Conservation (phyloP, 1,140 invertebrate genomes). For the Diachasmimorpha longicaudata region DNA sequence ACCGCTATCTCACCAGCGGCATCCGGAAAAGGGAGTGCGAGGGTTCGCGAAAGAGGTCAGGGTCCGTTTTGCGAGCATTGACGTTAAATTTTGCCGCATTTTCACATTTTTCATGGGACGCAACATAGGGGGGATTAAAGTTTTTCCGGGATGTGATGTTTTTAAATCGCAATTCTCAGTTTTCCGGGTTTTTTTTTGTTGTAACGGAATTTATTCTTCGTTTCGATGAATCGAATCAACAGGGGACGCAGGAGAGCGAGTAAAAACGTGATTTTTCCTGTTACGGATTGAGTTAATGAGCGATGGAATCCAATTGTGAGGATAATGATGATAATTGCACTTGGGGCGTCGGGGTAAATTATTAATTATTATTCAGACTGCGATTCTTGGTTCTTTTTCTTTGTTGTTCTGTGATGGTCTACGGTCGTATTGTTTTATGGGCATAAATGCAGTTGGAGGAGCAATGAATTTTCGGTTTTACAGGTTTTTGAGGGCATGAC, state of each 20-base stretch:
- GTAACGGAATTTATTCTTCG: background rate
- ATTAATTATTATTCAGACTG: background rate
- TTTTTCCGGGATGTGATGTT: background rate
- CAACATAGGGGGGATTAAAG: background rate
- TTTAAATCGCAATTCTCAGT: background rate
- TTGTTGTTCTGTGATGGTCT: background rate
- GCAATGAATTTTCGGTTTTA: no score
- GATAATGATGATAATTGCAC: background rate
- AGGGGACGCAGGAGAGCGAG: background rate
- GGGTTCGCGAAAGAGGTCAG: conserved; percentile 18
- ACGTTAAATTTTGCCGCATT: background rate
- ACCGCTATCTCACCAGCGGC: conserved; percentile 21
- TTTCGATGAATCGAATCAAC: background rate
- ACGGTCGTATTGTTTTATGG: no score
- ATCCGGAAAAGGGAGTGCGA: conserved; percentile 28
- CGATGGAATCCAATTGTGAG: background rate
- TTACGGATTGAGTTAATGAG: background rate
- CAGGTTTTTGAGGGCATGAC: no score
- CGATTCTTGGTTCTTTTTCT: background rate
- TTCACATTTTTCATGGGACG: background rate
- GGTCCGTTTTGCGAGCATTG: conserved; percentile 1
- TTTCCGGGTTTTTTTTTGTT: background rate
- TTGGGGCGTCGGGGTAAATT: background rate
- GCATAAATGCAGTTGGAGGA: no score
- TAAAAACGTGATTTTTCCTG: conserved; percentile 4